Percentiles rank a stretch among this genome's conserved stretches.
phyloP scores from a whole-genome alignment of 37 sponge, comb jelly and placozoan species.

The Petrosia ficiformis region DNA sequence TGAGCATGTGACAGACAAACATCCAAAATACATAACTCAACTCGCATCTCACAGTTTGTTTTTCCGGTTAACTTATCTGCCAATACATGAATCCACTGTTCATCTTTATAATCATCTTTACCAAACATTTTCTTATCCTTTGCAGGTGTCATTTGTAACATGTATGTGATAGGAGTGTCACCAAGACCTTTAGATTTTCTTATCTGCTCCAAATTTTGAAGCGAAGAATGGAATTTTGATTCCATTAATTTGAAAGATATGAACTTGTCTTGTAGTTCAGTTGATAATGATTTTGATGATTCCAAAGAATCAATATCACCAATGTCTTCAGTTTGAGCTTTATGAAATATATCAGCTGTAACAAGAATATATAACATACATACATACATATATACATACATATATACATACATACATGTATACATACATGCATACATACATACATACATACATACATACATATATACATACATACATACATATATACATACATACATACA shows the following conservation, averaged over 20 bases:
- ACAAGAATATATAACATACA: too few species aligned
- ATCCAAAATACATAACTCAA: conserved; percentile 25
- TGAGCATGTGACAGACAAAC: background rate
- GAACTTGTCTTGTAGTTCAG: conserved; percentile 4
- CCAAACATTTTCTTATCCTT: conserved; percentile 6
- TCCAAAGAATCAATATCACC: conserved; percentile 34
- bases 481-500: too few species aligned
- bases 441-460: too few species aligned
- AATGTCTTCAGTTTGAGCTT: conserved; percentile 49
- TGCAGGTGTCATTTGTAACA: conserved; percentile 60
- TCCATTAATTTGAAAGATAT: conserved; percentile 12
- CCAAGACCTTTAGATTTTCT: background rate
- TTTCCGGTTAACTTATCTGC: conserved; percentile 62
- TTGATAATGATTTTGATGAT: conserved; percentile 21
- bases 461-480: too few species aligned
- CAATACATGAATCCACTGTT: conserved; percentile 47
- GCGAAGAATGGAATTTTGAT: conserved; percentile 19
- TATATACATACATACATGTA: too few species aligned
- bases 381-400: too few species aligned
- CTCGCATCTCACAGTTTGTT: conserved; percentile 63
- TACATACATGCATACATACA: too few species aligned
- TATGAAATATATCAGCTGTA: conserved; percentile 11
- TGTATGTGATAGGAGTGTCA: conserved; percentile 44
- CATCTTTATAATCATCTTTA: too few species aligned
- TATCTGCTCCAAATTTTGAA: conserved; percentile 13